A percentile compares a stretch with the other conserved stretches of the same genome.
Conservation (phyloP, 2,113 vertebrate genomes). For the Rallus limicola region DNA sequence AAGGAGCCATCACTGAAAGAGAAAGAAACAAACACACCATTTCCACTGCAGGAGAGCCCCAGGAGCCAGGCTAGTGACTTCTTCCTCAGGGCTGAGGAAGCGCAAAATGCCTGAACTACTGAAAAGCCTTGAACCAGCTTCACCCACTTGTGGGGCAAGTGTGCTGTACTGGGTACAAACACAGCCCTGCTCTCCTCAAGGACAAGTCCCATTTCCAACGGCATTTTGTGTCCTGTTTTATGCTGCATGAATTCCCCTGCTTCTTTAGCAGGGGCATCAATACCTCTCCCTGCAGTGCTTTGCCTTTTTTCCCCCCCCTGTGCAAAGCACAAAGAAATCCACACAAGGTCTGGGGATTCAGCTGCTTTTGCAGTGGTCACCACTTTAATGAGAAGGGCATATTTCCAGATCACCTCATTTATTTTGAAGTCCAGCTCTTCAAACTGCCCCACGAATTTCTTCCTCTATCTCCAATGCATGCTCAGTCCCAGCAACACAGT, state of each 20-base stretch:
- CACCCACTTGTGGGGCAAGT: not conserved
- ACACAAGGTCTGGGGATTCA: not conserved
- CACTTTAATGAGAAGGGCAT: not conserved
- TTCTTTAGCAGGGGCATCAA: not conserved
- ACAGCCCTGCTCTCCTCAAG: not conserved
- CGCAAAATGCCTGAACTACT: not conserved
- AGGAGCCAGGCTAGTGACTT: not conserved
- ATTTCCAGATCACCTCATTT: not conserved
- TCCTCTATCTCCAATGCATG: not conserved
- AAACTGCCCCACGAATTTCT: not conserved
- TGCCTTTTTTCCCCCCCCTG: not conserved
- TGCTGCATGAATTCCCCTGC: not conserved
- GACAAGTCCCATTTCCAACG: not conserved
- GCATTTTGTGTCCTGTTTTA: not conserved
- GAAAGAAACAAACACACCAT: fast-evolving
- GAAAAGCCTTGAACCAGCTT: not conserved
- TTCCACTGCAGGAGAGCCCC: not conserved
- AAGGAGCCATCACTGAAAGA: not conserved
- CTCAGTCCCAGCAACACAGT: not conserved
- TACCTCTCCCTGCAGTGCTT: not conserved
- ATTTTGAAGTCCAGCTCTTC: not conserved
- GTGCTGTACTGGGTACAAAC: fast-evolving
- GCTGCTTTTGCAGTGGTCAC: not conserved
- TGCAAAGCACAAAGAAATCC: not conserved
- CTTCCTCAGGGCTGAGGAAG: not conserved